These are phyloP conservation scores for Chauna torquata DNA, from an alignment of 2,113 vertebrate genomes.

Conservation along the genomic window DNA sequence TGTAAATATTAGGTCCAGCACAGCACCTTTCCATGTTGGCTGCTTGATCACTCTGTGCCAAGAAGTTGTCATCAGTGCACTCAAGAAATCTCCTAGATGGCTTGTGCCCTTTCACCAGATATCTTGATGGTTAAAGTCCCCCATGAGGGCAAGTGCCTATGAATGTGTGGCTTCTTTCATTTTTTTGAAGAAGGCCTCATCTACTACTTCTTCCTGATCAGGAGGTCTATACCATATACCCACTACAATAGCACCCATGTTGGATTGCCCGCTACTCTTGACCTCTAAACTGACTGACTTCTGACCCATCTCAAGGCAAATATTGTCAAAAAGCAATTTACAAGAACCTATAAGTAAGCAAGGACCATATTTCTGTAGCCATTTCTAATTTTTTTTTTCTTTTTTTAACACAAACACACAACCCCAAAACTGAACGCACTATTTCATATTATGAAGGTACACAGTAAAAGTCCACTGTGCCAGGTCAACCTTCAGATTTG, in stretches of 20 bases:
- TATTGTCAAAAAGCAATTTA: background rate
- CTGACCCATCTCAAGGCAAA: background rate
- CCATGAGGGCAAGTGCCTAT: background rate
- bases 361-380: accelerated
- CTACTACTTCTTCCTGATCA: background rate
- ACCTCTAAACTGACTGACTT: background rate
- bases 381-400: background rate
- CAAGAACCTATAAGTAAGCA: background rate
- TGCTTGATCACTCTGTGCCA: background rate
- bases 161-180: background rate
- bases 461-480: background rate
- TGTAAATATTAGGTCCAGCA: background rate
- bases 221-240: background rate
- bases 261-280: background rate
- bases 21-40: background rate
- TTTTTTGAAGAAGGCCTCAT: background rate
- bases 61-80: background rate
- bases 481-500: background rate
- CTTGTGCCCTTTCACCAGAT: background rate
- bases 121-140: accelerated
- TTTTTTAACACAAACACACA: background rate
- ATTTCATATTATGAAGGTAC: background rate
- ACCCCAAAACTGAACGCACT: background rate
- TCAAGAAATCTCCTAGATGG: background rate
- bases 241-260: background rate